Evolutionary conservation across 2,888 invertebrate genomes (phyloP).

Genomic region (Metalampra italica): DNA sequence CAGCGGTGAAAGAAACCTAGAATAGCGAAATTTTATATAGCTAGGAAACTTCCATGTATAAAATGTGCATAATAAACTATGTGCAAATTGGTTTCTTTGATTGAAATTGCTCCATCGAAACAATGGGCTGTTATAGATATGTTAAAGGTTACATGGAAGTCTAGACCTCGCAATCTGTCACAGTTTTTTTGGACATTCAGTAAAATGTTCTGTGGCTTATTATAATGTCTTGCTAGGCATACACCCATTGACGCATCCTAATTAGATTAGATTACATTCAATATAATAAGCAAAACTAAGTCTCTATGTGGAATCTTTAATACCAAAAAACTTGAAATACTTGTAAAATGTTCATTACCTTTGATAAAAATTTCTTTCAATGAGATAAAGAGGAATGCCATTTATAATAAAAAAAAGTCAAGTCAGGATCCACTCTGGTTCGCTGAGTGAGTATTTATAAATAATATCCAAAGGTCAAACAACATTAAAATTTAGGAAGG

Average conservation of each 20-base stretch:
- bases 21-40: constrained; percentile 53
- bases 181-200: too few species aligned
- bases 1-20: constrained; percentile 56
- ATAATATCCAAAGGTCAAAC: not conserved
- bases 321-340: too few species aligned
- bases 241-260: too few species aligned
- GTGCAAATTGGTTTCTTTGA: not conserved
- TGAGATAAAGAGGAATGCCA: too few species aligned
- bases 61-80: constrained; percentile 1
- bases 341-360: too few species aligned
- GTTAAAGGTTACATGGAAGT: not conserved
- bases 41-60: constrained; percentile 2
- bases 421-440: too few species aligned
- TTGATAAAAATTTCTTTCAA: too few species aligned
- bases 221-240: too few species aligned
- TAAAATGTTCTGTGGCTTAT: not conserved
- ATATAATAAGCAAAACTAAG: too few species aligned
- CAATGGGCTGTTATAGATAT: not conserved
- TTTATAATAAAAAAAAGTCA: too few species aligned
- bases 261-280: not conserved
- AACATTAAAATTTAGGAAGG: not conserved
- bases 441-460: too few species aligned
- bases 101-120: not conserved
- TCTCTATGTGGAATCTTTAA: too few species aligned
- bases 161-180: not conserved